A percentile compares a stretch with the other conserved stretches of the same genome.
Evolutionary conservation across 2,113 vertebrate genomes (phyloP).

Genomic region (Sphaerodactylus townsendi): DNA sequence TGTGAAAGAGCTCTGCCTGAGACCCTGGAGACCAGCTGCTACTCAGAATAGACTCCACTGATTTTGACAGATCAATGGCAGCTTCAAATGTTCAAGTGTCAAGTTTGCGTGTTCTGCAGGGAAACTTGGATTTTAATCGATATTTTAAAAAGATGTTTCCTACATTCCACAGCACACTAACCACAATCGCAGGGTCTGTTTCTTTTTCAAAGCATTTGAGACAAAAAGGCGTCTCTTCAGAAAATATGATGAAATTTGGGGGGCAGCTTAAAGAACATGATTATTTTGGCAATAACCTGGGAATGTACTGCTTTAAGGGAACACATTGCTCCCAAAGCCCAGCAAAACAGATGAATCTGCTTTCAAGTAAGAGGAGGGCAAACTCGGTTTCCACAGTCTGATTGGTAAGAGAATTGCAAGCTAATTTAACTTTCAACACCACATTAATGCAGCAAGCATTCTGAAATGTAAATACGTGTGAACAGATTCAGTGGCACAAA

Average conservation of each 20-base stretch:
- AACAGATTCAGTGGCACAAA: constrained; percentile 9
- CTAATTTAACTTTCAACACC: constrained; percentile 33
- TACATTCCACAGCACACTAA: not conserved
- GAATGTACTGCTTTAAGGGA: not conserved
- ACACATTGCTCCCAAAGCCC: not conserved
- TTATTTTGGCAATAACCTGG: constrained; percentile 2
- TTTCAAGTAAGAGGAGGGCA: not conserved
- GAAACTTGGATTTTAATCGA: not conserved
- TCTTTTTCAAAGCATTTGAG: not conserved
- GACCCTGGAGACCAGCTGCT: no score
- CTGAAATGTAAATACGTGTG: constrained; percentile 30
- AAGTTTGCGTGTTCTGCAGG: no score
- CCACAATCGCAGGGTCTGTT: not conserved
- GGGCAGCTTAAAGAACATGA: not conserved
- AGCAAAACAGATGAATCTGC: not conserved
- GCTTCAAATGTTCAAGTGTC: no score
- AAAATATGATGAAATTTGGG: not conserved
- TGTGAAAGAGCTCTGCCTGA: no score
- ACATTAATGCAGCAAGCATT: constrained; percentile 26
- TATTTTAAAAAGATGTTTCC: not conserved
- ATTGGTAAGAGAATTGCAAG: not conserved
- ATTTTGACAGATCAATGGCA: no score
- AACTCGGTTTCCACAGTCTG: not conserved
- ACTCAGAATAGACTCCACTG: no score
- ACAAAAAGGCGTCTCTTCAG: not conserved